Evolutionary conservation across 2,113 vertebrate genomes (phyloP).

Genomic region (Rhinoptilus africanus): DNA sequence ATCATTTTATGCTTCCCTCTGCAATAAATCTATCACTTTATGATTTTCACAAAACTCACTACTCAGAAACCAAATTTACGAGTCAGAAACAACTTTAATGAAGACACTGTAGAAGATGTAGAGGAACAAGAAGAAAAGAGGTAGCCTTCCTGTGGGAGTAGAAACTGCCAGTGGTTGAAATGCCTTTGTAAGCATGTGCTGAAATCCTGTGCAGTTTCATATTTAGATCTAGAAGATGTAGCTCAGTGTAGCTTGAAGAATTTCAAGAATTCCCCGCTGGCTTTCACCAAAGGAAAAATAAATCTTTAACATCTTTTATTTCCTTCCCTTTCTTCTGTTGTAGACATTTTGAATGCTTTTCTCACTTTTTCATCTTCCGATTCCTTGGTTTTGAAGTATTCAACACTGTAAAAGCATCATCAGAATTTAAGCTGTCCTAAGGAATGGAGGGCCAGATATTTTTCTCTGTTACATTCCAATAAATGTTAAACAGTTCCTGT

Average conservation of each 20-base stretch:
- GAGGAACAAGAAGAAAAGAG: not conserved
- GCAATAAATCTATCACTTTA: not conserved
- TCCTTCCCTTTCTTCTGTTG: not conserved
- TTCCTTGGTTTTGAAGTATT: constrained; percentile 10
- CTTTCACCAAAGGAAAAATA: constrained; percentile 19
- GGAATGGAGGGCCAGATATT: not conserved
- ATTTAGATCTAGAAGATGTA: not conserved
- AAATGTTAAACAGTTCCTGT: not conserved
- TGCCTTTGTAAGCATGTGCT: not conserved
- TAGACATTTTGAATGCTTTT: not conserved
- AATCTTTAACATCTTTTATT: not conserved
- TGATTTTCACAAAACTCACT: not conserved
- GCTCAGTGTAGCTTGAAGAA: not conserved
- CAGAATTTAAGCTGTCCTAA: not conserved
- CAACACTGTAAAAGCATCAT: not conserved
- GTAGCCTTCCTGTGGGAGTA: not conserved
- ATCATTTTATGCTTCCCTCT: not conserved
- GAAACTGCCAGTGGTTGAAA: not conserved
- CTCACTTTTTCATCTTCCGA: not conserved
- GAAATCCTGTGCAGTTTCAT: constrained; percentile 15
- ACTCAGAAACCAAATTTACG: not conserved
- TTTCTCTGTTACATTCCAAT: not conserved
- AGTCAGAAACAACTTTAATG: not conserved
- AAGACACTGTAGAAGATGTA: not conserved
- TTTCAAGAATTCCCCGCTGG: constrained; percentile 13